phyloP scores from a whole-genome alignment of 2,113 vertebrate genomes.

The Anolis carolinensis region DNA sequence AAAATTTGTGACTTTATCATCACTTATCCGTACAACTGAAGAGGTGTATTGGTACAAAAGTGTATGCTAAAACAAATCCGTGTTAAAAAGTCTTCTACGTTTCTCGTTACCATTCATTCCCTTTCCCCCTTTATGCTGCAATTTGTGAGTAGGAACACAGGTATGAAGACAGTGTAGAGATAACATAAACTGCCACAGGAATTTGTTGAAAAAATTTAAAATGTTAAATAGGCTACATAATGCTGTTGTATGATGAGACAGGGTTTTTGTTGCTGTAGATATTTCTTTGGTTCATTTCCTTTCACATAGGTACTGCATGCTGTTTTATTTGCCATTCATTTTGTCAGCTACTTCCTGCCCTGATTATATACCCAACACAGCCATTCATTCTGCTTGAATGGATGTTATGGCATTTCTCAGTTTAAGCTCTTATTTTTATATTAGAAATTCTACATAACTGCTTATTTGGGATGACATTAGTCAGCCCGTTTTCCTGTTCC shows the following conservation, averaged over 20 bases:
- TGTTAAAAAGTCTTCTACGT: no score
- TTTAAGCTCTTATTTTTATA: conserved; percentile 36
- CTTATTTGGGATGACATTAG: conserved; percentile 1
- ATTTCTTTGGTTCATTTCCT: conserved; percentile 26
- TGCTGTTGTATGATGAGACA: conserved; percentile 3
- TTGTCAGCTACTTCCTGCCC: neutral
- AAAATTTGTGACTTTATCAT: no score
- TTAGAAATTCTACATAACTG: neutral
- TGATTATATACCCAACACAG: neutral
- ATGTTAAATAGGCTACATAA: conserved; percentile 1
- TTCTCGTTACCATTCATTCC: no score
- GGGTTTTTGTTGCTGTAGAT: conserved; percentile 25
- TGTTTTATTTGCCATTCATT: neutral
- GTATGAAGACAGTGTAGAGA: conserved; percentile 38
- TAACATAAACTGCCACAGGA: no score
- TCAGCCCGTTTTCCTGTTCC: neutral
- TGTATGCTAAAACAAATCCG: no score
- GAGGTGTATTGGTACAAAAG: no score
- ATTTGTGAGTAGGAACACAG: conserved; percentile 37
- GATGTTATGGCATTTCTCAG: conserved; percentile 3
- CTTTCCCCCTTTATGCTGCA: neutral
- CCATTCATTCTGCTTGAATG: neutral
- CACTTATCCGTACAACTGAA: no score
- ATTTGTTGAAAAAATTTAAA: no score
- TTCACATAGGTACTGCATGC: neutral